A percentile compares a stretch with the other conserved stretches of the same genome.
Conservation (phyloP, 2,113 vertebrate genomes). For the Cyprinodon tularosa region DNA sequence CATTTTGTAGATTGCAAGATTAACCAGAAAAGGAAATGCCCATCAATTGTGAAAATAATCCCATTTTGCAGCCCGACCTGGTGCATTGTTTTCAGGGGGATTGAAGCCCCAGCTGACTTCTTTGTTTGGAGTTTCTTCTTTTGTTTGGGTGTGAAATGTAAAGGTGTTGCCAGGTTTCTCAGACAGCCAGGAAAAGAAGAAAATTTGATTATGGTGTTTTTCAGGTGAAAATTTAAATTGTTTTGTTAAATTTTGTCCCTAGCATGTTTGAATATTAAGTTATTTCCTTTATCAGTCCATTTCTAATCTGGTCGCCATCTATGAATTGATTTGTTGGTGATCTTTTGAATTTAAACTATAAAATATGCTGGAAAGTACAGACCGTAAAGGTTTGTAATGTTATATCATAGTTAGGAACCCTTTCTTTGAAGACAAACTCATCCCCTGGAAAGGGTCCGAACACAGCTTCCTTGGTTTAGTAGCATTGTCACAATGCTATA, state of each 20-base stretch:
- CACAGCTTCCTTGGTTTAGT: conserved; percentile 13
- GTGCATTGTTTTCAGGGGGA: neutral
- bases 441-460: conserved; percentile 18
- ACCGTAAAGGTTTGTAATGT: too few relatives aligned
- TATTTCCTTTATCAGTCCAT: too few relatives aligned
- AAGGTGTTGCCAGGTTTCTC: conserved; percentile 9
- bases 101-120: neutral
- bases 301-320: neutral
- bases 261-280: neutral
- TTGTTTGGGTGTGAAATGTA: neutral
- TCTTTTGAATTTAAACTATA: neutral
- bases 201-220: neutral
- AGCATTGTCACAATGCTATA: too few relatives aligned
- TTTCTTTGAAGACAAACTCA: neutral
- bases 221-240: neutral
- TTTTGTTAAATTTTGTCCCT: neutral
- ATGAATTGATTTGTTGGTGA: neutral
- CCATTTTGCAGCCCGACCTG: neutral
- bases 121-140: neutral
- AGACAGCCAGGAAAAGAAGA: neutral
- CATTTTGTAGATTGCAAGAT: neutral
- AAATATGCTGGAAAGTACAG: neutral
- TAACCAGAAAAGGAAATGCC: conserved; percentile 1
- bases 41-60: neutral
- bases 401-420: neutral